Base-by-base conservation (phyloP, 2,113 vertebrate species). In the Osmerus mordax region DNA sequence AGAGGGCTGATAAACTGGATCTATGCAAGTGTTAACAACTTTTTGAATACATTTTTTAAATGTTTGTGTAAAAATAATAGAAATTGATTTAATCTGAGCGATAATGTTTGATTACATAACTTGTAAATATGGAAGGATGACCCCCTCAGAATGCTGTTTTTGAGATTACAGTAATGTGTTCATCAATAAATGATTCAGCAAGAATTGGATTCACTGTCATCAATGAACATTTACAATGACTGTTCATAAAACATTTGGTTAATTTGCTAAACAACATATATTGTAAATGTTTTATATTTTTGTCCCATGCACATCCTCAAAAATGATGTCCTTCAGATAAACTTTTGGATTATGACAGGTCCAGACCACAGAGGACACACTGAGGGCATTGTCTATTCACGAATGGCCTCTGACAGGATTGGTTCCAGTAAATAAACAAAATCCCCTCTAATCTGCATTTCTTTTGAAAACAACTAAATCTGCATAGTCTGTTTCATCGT, bases 401-500 rank as follows among this genome's bases (percentile, higher is more conserved):
- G 29, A 23, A 68, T 69, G 12, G 2, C 72, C 61, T 55, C 8
- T 28, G 74, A 7, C 21, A 53, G 60, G 14, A 70, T 65, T 4
- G 29, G 65, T 73, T 74, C 21, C 62, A 53, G 15, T 76, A 65
- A 58, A 64, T 60, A 62, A 29, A 65, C 70, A 72, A 60, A 28
- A 32, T 67, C 9, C 73, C 65, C 21, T 56, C 36, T 75, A 65
- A 80, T 80, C 71, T 75, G 56, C 4, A 1, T 66, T 77, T 79
- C 77, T 61, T 61, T 62, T 15, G 60, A 47, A 74, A 12, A 47
- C 41, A 47, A 47, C 41, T 47, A 67, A 65, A 63, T 13, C 65
- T 71, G 53, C 29, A 61, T 25, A 69, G 55, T 58, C 47, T n/a
- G 29, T 52, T 62, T 15, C 23, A 28, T 58, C 1, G 8, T 65